Evolutionary conservation across 2,113 vertebrate species (phyloP), one percentile per base, ranked within the genome.

Genomic region (Hyla sarda): DNA sequence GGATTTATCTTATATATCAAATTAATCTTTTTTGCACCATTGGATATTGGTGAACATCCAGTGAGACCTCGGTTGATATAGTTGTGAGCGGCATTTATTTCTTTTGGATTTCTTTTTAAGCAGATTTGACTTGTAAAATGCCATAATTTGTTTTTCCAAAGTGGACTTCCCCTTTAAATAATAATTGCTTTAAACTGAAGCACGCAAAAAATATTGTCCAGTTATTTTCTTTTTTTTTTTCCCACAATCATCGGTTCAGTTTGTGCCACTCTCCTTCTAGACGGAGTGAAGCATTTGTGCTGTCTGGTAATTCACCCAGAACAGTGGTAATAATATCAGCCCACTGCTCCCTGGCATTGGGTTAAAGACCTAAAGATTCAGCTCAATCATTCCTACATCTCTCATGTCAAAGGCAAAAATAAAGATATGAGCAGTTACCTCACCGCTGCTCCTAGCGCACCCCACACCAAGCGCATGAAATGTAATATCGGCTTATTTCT

Each of bases 381-480:
- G 16, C 69, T 83, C 48, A 83, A 83, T 83, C 69, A 83, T 45
- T 56, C 50, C 52, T 83, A 69, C 74, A 85, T 85, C 83, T 78
- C 56, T 85, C 21, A 50, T 52, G 83, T 77, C 83, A 85, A 79
- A 78, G 60, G 75, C 13, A 67, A 85, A 85, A 85, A 45, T 52
- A 78, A n/a, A 85, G 58, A 50, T 34, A 69, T 75, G 17, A 48
- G 45, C 21, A 25, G 74, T 48, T 32, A 85, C 34, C 41, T 65
- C 78, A 47, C 56, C 45, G 41, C 83, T 25, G 83, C 83, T 32
- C 21, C 41, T 28, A 25, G 56, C 17, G 9, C 30, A 21, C 60
- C 73, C 45, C 47, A 17, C 41, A 32, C 21, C 37, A 30, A 30
- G 30, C 58, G 37, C 83, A 78, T 77, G 77, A 85, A 25, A 23